Conservation (phyloP, 2,113 vertebrate genomes). For the Scomber scombrus region DNA sequence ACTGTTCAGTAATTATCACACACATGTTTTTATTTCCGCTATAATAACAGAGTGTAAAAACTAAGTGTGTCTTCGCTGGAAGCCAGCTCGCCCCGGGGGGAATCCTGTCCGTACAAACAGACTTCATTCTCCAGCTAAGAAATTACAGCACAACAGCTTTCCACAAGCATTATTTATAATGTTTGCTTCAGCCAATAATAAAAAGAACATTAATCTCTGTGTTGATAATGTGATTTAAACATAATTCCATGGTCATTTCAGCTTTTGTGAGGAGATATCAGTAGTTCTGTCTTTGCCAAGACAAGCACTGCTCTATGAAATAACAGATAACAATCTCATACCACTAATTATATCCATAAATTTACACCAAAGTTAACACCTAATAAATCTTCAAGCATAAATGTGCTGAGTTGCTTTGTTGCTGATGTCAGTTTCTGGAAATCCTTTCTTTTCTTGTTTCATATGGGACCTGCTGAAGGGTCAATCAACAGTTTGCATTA, state of each 20-base stretch:
- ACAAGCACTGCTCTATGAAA: not conserved
- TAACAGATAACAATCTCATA: not conserved
- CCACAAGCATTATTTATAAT: not conserved
- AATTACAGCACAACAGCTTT: not conserved
- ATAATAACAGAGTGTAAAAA: conserved; percentile 62
- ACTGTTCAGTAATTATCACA: conserved; percentile 47
- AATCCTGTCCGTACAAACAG: conserved; percentile 12
- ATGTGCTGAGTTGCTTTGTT: too few relatives aligned
- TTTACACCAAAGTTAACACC: not conserved
- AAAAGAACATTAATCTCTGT: not conserved
- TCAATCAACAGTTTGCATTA: too few relatives aligned
- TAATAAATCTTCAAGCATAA: not conserved
- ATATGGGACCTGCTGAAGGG: too few relatives aligned
- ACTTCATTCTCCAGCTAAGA: not conserved
- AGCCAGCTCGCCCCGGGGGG: conserved; percentile 21
- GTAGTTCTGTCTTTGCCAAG: not conserved
- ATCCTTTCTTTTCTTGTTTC: too few relatives aligned
- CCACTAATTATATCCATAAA: conserved; percentile 26
- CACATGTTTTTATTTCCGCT: conserved; percentile 65
- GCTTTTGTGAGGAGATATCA: not conserved
- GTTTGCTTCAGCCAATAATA: not conserved
- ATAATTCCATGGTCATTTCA: not conserved
- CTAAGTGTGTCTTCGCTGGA: conserved; percentile 22
- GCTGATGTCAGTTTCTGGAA: too few relatives aligned
- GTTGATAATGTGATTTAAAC: not conserved